Evolutionary conservation across 2,113 vertebrate genomes (phyloP).

Genomic region (Chrysochloris asiatica): DNA sequence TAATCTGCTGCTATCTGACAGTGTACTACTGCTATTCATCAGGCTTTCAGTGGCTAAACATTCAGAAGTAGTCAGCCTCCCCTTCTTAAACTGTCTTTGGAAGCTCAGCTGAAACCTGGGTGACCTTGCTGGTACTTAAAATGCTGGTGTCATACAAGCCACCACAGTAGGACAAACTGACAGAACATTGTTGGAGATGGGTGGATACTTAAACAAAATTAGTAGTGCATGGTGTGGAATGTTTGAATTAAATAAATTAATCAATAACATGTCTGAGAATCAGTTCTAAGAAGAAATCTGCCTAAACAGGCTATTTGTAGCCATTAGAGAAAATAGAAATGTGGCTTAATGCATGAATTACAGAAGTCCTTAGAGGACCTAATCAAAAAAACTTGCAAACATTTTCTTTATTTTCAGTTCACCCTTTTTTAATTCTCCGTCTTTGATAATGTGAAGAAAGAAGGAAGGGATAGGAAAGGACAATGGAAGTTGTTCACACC

Average conservation of each 20-base stretch:
- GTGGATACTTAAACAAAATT: neutral
- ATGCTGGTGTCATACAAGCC: no score
- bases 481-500: no score
- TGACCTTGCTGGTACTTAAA: no score
- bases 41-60: no score
- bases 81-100: no score
- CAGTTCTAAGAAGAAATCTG: neutral
- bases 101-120: no score
- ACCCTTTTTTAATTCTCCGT: neutral
- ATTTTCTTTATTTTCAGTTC: neutral
- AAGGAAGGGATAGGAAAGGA: no score
- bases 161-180: no score
- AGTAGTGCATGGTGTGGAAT: neutral
- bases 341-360: neutral
- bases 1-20: no score
- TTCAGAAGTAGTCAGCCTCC: no score
- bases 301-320: neutral
- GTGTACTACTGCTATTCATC: no score
- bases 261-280: neutral
- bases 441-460: neutral
- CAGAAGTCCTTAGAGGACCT: neutral
- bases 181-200: no score
- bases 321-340: conserved; percentile 13
- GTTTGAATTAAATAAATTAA: neutral
- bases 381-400: neutral